phyloP scores from a whole-genome alignment of 2,113 vertebrate genomes.

The Misgurnus mizolepis region DNA sequence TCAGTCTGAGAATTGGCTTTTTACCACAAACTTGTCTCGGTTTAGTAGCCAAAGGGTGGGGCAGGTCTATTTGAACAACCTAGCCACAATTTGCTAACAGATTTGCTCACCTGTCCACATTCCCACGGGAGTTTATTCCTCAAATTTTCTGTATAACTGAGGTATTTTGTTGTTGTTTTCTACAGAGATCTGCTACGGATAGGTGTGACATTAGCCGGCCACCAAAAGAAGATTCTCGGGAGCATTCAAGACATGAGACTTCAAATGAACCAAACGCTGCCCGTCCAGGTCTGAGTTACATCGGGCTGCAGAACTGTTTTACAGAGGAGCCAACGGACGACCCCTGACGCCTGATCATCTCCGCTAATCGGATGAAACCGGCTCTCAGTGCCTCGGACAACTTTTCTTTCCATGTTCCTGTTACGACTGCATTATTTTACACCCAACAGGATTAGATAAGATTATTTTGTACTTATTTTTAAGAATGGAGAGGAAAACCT shows the following conservation, averaged over 20 bases:
- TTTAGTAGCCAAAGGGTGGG: constrained; percentile 20
- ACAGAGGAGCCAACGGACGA: constrained; percentile 70
- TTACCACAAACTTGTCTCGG: background rate
- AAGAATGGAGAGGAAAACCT: constrained; percentile 54
- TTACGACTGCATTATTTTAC: constrained; percentile 70
- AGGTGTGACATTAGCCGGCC: constrained; percentile 95
- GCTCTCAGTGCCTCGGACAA: constrained; percentile 80
- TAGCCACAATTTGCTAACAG: background rate
- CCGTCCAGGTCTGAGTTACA: constrained; percentile 92
- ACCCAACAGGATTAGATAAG: constrained; percentile 59
- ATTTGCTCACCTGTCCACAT: constrained; percentile 9
- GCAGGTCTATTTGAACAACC: constrained; percentile 1
- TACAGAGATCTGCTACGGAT: constrained; percentile 95
- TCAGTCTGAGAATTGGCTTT: constrained; percentile 12
- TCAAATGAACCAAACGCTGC: constrained; percentile 99
- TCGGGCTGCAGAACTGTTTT: constrained; percentile 64
- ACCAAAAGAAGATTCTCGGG: constrained; percentile 99
- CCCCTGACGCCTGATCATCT: constrained; percentile 79
- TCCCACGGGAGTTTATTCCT: constrained; percentile 2
- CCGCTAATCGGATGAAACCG: constrained; percentile 77
- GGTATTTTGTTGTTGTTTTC: constrained; percentile 1
- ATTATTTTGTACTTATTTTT: constrained; percentile 67
- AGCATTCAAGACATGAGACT: constrained; percentile 99
- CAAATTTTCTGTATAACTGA: background rate
- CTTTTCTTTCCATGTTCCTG: constrained; percentile 64